Evolutionary conservation across 2,113 vertebrate species (phyloP).

Genomic region (Anguilla japonica): DNA sequence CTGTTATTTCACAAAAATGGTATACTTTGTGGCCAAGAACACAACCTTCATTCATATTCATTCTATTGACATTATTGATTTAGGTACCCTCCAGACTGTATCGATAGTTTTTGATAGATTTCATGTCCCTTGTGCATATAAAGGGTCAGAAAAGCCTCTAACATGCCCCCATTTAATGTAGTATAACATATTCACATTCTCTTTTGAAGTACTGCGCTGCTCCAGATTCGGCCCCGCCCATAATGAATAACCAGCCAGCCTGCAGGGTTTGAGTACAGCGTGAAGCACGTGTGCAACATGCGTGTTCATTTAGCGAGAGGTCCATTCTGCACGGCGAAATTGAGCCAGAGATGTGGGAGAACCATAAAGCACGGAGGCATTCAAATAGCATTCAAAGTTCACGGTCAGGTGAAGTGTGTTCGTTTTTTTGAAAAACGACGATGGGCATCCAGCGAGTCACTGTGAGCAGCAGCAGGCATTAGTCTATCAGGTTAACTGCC

Average conservation of each 20-base stretch:
- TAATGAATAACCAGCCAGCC: background rate
- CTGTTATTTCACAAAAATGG: background rate
- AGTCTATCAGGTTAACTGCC: background rate
- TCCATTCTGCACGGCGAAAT: background rate
- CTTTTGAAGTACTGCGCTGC: background rate
- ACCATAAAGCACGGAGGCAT: background rate
- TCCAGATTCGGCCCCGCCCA: background rate
- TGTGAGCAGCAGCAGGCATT: background rate
- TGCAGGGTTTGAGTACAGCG: background rate
- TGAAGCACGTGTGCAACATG: too few species aligned
- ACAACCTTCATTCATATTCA: background rate
- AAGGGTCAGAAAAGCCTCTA: too few species aligned
- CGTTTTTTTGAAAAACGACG: background rate
- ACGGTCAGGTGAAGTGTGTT: conserved; percentile 6
- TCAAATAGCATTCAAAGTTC: conserved; percentile 3
- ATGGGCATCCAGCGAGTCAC: background rate
- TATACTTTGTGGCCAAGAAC: background rate
- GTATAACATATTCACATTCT: background rate
- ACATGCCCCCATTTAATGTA: background rate
- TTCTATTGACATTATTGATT: background rate
- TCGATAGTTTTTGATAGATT: background rate
- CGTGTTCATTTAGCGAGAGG: background rate
- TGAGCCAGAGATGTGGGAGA: background rate
- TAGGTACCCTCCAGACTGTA: background rate
- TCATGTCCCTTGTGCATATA: background rate